Conservation (phyloP, 2,888 invertebrate genomes). For the Margaritifera margaritifera region DNA sequence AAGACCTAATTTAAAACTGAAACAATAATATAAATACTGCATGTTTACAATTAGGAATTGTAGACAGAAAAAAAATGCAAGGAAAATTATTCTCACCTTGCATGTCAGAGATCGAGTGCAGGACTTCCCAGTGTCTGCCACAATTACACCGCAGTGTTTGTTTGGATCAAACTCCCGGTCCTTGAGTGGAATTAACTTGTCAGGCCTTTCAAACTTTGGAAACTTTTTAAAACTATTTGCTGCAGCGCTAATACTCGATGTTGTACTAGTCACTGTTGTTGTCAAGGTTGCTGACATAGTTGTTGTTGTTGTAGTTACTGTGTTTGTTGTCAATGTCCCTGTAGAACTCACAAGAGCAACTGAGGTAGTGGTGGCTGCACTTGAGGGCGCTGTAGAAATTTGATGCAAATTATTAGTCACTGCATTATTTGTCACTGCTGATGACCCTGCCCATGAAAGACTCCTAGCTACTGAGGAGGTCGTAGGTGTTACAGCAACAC, state of each 20-base stretch:
- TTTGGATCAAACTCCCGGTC: conserved; percentile 86
- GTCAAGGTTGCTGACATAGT: conserved; percentile 42
- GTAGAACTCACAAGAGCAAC: conserved; percentile 33
- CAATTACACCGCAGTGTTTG: conserved; percentile 86
- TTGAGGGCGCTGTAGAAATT: conserved; percentile 23
- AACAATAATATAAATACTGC: too few relatives aligned
- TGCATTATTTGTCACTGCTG: conserved; percentile 32
- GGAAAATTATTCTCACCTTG: conserved; percentile 66
- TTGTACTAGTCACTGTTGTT: conserved; percentile 36
- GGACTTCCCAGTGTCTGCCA: conserved; percentile 79
- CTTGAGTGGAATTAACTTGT: conserved; percentile 51
- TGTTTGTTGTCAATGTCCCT: conserved; percentile 35
- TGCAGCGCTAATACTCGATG: background rate
- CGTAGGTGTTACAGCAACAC: conserved; percentile 12
- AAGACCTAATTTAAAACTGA: too few relatives aligned
- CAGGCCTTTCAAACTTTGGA: conserved; percentile 38
- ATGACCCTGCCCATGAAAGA: conserved; percentile 3
- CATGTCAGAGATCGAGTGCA: conserved; percentile 86
- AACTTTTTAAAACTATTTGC: conserved; percentile 37
- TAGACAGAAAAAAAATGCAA: background rate
- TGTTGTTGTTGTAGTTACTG: conserved; percentile 47
- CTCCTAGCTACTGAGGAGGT: too few relatives aligned
- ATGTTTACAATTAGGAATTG: background rate
- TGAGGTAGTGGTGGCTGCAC: conserved; percentile 17
- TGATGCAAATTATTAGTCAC: conserved; percentile 35